Evolutionary conservation across 2,888 invertebrate genomes (phyloP), one percentile per base, ranked within the genome.

Genomic region (Epinotia brunnichana): DNA sequence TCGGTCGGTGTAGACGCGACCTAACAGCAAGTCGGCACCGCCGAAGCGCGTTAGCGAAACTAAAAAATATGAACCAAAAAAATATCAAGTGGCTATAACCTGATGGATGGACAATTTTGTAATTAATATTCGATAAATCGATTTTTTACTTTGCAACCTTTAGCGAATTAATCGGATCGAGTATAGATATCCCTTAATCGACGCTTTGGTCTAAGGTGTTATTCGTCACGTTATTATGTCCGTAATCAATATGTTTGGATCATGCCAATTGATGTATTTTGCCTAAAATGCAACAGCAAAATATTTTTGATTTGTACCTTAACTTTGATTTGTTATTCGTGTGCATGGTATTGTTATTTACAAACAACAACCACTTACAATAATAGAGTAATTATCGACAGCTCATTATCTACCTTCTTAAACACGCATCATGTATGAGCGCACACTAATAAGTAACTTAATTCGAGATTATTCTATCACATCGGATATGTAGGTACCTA

Each of bases 141-240:
- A 77, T 79, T 82, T 83, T 84, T 84, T 83, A 75, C 77, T 67
- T 60, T 69, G 78, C 82, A 85, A 85, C 85, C 86, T 86, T 86
- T 85, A 77, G 72, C 59, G 75, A 74, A 78, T 78, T 83, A 84
- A 85, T 84, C 79, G 81, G 80, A 76, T 77, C 77, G n/a, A 69
- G 77, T 81, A 83, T 83, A 82, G 79, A 82, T 85, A 80, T 83
- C 82, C 79, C 74, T 78, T 83, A 85, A 85, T 85, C 82, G 80
- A 79, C 64, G 56, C 57, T 74, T 77, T 83, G 80, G 81, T 81
- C 80, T 74, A 70, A 74, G 61, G 74, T 71, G 74, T 75, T 69
- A 48, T 48, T n/a, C 15, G 48, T 48, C n/a, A n/a, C 48, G 15
- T 48, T 48, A n/a, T 48, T 48, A 48, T 2, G 68, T 69, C 72